Conservation (phyloP, 2,113 vertebrate species). For the Actinemys pallida region DNA sequence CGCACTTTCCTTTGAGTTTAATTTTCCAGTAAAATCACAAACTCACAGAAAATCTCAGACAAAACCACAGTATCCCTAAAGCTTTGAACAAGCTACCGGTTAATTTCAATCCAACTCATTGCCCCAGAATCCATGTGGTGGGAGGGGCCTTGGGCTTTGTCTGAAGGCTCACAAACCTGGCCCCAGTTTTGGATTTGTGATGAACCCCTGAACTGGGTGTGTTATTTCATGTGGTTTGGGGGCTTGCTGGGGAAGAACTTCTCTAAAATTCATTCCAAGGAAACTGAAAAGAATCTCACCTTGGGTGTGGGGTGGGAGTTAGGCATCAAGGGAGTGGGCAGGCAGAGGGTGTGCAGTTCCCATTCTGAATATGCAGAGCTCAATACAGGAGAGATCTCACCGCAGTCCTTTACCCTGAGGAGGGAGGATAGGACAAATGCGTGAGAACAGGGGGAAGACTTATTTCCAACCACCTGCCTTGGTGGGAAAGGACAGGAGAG, state of each 20-base stretch:
- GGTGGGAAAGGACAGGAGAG: background rate
- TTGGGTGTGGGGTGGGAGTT: background rate
- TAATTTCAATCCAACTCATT: background rate
- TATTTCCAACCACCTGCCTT: background rate
- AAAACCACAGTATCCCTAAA: background rate
- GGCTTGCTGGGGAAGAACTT: accelerated
- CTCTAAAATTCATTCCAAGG: background rate
- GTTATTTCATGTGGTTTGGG: background rate
- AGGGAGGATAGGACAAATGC: background rate
- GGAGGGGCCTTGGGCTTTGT: background rate
- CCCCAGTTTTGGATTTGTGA: background rate
- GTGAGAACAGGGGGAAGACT: background rate
- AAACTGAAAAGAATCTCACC: background rate
- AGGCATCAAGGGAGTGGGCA: background rate
- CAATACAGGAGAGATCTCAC: background rate
- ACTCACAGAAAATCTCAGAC: background rate
- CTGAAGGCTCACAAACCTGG: background rate
- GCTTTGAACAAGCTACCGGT: background rate
- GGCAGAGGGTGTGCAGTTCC: background rate
- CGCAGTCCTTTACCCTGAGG: background rate
- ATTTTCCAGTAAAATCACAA: background rate
- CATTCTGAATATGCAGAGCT: background rate
- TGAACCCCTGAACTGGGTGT: background rate
- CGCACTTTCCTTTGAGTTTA: background rate
- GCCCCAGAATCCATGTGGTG: background rate